Conservation (phyloP, 2,888 invertebrate species). For the Melanostoma mellinum region DNA sequence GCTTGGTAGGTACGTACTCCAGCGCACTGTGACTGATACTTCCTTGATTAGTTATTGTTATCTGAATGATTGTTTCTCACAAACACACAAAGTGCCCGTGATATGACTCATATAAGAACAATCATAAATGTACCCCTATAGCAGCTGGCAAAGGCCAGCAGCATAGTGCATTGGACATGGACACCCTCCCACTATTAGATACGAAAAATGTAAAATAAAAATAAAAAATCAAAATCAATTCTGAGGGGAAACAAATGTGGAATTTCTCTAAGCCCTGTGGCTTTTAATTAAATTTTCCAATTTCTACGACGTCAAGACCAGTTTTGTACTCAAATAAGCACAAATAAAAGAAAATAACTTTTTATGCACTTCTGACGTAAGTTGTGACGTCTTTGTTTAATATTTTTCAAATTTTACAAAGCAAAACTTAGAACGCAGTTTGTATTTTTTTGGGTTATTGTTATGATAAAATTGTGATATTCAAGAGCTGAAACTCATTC, state of each 20-base stretch:
- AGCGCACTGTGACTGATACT: constrained; percentile 53
- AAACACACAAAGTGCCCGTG: constrained; percentile 38
- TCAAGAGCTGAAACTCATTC: not conserved
- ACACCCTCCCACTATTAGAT: constrained; percentile 58
- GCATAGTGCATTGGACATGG: constrained; percentile 7
- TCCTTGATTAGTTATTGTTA: constrained; percentile 56
- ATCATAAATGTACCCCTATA: constrained; percentile 29
- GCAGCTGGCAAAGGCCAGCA: constrained; percentile 1
- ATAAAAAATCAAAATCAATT: constrained; percentile 48
- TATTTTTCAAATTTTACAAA: constrained; percentile 27
- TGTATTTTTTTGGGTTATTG: not conserved
- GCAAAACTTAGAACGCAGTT: constrained; percentile 55
- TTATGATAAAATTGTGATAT: not conserved
- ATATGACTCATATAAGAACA: constrained; percentile 36
- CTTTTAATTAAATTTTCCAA: constrained; percentile 64
- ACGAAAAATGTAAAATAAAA: constrained; percentile 16
- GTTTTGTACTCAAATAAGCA: constrained; percentile 29
- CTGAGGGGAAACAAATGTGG: not conserved
- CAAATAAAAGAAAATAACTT: constrained; percentile 27
- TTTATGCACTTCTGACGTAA: constrained; percentile 65
- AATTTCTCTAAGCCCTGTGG: constrained; percentile 19
- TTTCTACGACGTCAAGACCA: constrained; percentile 47
- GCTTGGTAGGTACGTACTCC: not conserved
- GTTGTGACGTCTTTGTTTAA: constrained; percentile 60
- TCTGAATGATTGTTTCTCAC: constrained; percentile 55